Base-by-base conservation (phyloP, 2,888 invertebrate genomes). In the Escarpia spicata region DNA sequence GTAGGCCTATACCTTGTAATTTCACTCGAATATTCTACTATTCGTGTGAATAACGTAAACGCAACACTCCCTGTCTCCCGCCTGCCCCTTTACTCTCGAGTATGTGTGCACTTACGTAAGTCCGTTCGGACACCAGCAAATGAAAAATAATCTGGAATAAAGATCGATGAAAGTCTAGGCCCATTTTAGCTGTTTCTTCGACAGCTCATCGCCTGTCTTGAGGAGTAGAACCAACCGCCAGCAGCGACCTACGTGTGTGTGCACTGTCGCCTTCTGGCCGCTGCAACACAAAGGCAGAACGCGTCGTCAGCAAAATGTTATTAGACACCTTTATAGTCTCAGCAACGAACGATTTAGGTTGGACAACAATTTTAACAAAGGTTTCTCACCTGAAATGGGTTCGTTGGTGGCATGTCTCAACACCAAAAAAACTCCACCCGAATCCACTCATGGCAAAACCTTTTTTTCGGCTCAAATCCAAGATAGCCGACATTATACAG, bases 91-190 rank as follows among this genome's bases (percentile, higher is more conserved):
- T 52, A 52, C 52, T 52, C 52, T 52, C 19, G n/a, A 26, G 26
- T 75, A 75, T 75, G 6, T 75, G n/a, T 26, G 19, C 75, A 75
- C 75, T 75, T 75, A 75, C 75, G 75, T 75, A 75, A 75, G 75
- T 75, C 75, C 75, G 75, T n/a, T 75, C 75, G 75, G 75, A 75
- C 75, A n/a, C 75, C 75, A 75, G 75, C 75, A 75, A 75, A 75
- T 75, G 75, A 75, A 75, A 75, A 75, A 75, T 75, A 75, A 75
- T 75, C 75, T 75, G 75, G 75, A 75, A 75, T 26, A 75, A 75
- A 75, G 75, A 75, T 75, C 75, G 75, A 75, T 75, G 75, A 75
- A 75, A 75, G 75, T 75, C 75, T 75, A 75, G 75, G 75, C 75
- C 75, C 75, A 75, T 75, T 75, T 75, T 75, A 75, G 75, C 75